Conservation (phyloP, 2,113 vertebrate genomes). For the Sander lucioperca region DNA sequence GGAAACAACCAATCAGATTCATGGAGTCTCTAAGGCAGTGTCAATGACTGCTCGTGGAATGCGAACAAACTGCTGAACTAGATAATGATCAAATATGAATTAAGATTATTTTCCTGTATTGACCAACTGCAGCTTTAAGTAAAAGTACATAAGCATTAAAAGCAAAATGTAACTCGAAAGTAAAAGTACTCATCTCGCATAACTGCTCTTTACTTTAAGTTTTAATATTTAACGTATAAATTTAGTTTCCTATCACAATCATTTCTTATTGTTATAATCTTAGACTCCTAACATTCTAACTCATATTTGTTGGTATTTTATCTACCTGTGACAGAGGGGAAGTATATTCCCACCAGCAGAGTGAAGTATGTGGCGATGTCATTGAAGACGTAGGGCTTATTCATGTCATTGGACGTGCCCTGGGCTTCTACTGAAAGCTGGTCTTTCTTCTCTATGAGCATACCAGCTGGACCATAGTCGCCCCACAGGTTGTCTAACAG, state of each 20-base stretch:
- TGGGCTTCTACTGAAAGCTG: slow-evolving; percentile 63
- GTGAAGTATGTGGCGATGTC: slow-evolving; percentile 94
- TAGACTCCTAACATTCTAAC: too few species aligned
- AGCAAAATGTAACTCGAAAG: background rate
- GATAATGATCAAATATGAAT: too few species aligned
- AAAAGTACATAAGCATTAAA: background rate
- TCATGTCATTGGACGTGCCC: slow-evolving; percentile 45
- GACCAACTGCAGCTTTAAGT: too few species aligned
- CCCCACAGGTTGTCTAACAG: slow-evolving; percentile 93
- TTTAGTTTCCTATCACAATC: background rate
- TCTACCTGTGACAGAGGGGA: slow-evolving; percentile 95
- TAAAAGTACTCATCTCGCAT: background rate
- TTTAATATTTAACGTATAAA: too few species aligned
- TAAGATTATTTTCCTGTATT: too few species aligned
- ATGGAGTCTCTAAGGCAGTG: too few species aligned
- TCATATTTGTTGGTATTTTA: background rate
- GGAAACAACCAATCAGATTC: too few species aligned
- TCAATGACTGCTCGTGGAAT: too few species aligned
- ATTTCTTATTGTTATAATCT: background rate
- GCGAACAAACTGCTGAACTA: too few species aligned
- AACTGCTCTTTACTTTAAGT: background rate
- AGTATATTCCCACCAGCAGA: slow-evolving; percentile 96
- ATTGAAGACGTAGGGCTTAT: slow-evolving; percentile 85
- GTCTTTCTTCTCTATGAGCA: slow-evolving; percentile 85
- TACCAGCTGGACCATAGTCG: slow-evolving; percentile 83